phyloP scores from a whole-genome alignment of 2,888 invertebrate genomes.

The Zhuqinia jingwanae region DNA sequence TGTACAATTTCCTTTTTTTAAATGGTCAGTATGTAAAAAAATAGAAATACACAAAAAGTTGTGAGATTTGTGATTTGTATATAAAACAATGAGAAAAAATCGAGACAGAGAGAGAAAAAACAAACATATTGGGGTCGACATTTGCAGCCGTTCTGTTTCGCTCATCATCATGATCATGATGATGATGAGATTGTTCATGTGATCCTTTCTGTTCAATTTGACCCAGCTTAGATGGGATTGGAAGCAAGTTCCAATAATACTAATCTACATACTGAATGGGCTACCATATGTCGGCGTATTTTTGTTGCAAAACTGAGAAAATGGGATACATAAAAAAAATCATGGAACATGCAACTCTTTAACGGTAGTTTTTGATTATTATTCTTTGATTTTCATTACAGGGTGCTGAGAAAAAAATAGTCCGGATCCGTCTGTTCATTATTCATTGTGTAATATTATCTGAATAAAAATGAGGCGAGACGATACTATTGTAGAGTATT shows the following conservation, averaged over 20 bases:
- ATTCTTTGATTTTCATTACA: slow-evolving; percentile 33
- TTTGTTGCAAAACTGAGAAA: slow-evolving; percentile 17
- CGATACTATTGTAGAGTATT: not conserved
- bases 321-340: slow-evolving; percentile 11
- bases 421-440: not conserved
- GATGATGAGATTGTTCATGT: too few species aligned
- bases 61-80: too few species aligned
- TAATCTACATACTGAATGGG: not conserved
- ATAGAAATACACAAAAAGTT: too few species aligned
- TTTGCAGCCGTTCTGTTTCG: not conserved
- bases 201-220: not conserved
- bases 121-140: slow-evolving; percentile 7
- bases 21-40: slow-evolving; percentile 1
- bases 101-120: not conserved
- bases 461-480: slow-evolving; percentile 24
- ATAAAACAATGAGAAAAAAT: not conserved
- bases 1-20: not conserved
- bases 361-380: slow-evolving; percentile 18
- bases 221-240: too few species aligned
- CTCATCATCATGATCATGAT: slow-evolving; percentile 30
- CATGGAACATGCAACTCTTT: too few species aligned
- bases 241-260: not conserved
- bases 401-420: not conserved
- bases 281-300: slow-evolving; percentile 37
- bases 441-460: not conserved